Conservation (phyloP, 2,797 vertebrate species). For the Dicrostonyx torquatus region DNA sequence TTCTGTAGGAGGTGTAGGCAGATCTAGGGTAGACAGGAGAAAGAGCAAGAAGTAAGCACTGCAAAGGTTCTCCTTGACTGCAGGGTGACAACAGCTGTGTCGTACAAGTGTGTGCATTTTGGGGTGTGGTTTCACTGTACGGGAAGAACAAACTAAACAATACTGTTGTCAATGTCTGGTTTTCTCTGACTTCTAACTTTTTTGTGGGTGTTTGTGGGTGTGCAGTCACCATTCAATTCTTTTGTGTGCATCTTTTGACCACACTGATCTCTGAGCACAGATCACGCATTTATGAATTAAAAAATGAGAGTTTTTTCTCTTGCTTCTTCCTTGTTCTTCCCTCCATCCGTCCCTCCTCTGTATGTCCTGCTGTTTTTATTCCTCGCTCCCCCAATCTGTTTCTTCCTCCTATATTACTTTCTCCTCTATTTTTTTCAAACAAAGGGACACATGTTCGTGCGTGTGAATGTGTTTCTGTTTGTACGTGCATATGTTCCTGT, state of each 20-base stretch:
- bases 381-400: not conserved
- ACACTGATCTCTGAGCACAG: not conserved
- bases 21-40: not conserved
- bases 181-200: not conserved
- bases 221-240: not conserved
- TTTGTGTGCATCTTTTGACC: not conserved
- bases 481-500: not conserved
- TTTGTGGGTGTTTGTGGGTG: too few species aligned
- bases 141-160: not conserved
- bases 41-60: not conserved
- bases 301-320: not conserved
- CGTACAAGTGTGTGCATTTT: not conserved
- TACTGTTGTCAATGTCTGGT: not conserved
- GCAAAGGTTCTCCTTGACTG: not conserved
- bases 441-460: not conserved
- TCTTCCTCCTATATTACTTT: not conserved
- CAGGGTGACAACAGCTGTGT: not conserved
- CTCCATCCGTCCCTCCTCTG: not conserved
- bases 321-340: not conserved
- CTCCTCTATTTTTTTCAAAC: not conserved
- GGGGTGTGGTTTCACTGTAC: not conserved
- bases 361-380: not conserved
- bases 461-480: not conserved
- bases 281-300: not conserved
- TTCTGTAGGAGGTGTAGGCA: not conserved